Base-by-base conservation (phyloP, 2,113 vertebrate species). In the Pseudois nayaur region DNA sequence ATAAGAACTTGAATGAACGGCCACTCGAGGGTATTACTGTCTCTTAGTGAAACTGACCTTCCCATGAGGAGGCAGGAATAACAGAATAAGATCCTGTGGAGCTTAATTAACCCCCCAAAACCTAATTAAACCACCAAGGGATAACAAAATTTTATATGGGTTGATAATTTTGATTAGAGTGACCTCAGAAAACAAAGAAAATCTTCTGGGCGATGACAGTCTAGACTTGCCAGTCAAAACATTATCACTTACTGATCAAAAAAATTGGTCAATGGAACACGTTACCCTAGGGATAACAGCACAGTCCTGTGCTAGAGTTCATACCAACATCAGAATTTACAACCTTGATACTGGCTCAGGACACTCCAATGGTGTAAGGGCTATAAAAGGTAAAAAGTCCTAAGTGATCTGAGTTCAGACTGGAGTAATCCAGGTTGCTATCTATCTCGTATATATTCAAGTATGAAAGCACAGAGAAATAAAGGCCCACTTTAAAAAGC, bases 401-500 rank as follows among this genome's bases (percentile, higher is more conserved):
- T 48, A 31, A 16, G 15, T 19, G 76, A 79, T 50, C 27, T 6
- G 45, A 79, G 45, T 79, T 79, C 27, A 79, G 43, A 48, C 76
- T 29, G 64, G n/a, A 12, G n/a, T 23, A 36, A 71, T 71, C 19
- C 17, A 71, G 2, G 76, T 79, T 79, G 45, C 15, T 19, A 19
- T 79, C 43, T 50, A 19, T 19, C 67, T 11, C 0, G 3, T 31
- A 19, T 33, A 31, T 31, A 50, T 31, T 0, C 0, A 0, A 50
- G 31, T 81, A 23, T 50, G 78, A 52, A 81, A 81, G 78, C 29
- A 81, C 45, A 50, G 78, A 81, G n/a, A 89, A 36, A 78, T 17
- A 71, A n/a, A 45, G 33, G 48, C 29, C 74, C 0, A 88, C 45
- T 52, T 57, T 5, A 31, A 2, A 17, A 60, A 33, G 15, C 12